Conservation (phyloP, 2,888 invertebrate species). For the Drosophila subsilvestris region DNA sequence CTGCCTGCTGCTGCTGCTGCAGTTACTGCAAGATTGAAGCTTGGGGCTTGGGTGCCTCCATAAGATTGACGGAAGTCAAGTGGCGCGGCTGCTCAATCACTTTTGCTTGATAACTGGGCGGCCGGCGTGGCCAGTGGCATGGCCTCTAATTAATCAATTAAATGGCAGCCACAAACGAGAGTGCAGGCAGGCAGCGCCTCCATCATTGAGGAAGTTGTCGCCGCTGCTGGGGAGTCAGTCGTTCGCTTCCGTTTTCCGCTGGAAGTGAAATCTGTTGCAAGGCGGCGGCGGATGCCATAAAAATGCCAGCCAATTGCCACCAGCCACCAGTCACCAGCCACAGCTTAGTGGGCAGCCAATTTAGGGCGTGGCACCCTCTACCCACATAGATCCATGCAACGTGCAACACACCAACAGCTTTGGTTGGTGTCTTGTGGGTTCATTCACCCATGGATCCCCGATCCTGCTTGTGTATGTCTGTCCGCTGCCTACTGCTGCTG, state of each 20-base stretch:
- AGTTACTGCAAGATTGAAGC: slow-evolving; percentile 18
- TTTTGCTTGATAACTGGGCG: slow-evolving; percentile 81
- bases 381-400: slow-evolving; percentile 28
- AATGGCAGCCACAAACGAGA: slow-evolving; percentile 70
- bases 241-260: slow-evolving; percentile 76
- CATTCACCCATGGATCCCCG: slow-evolving; percentile 63
- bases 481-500: background rate
- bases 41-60: slow-evolving; percentile 34
- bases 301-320: slow-evolving; percentile 59
- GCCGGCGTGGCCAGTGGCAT: slow-evolving; percentile 45
- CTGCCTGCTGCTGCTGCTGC: slow-evolving; percentile 45
- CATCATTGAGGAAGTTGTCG: slow-evolving; percentile 75
- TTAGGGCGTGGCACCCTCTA: slow-evolving; percentile 40
- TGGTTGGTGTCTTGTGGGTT: slow-evolving; percentile 50
- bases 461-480: slow-evolving; percentile 37
- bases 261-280: slow-evolving; percentile 73
- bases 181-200: slow-evolving; percentile 55
- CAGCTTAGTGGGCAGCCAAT: slow-evolving; percentile 41
- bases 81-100: slow-evolving; percentile 55
- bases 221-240: slow-evolving; percentile 5
- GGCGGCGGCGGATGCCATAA: slow-evolving; percentile 71
- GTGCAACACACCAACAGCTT: slow-evolving; percentile 21
- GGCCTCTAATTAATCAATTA: slow-evolving; percentile 79
- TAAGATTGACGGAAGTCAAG: slow-evolving; percentile 71
- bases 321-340: background rate